Percentiles rank a stretch among this genome's conserved stretches.
phyloP scores from a whole-genome alignment of 2,888 invertebrate species.

The Furcula furcula region DNA sequence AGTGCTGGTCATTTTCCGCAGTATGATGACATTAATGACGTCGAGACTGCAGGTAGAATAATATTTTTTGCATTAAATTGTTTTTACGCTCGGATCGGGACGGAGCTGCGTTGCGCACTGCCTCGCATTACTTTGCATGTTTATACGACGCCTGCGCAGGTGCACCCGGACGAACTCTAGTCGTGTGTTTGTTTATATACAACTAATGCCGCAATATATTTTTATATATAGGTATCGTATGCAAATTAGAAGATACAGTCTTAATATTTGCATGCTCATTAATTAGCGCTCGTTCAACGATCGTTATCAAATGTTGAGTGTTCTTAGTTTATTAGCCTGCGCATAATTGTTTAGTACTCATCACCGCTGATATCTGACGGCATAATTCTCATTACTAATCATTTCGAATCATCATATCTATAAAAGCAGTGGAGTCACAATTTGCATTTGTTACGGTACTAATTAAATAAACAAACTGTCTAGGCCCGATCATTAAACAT shows the following conservation, averaged over 20 bases:
- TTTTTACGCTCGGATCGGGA: constrained; percentile 50
- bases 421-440: constrained; percentile 44
- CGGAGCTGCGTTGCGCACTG: constrained; percentile 33
- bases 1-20: constrained; percentile 75
- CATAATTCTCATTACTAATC: constrained; percentile 47
- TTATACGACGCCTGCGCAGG: constrained; percentile 46
- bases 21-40: constrained; percentile 71
- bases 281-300: constrained; percentile 25
- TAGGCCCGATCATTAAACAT: constrained; percentile 53
- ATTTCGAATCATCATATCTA: constrained; percentile 31
- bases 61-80: constrained; percentile 63
- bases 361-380: constrained; percentile 9
- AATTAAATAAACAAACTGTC: constrained; percentile 64
- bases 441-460: constrained; percentile 49
- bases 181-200: constrained; percentile 26
- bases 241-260: constrained; percentile 11
- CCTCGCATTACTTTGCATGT: constrained; percentile 51
- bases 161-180: constrained; percentile 18
- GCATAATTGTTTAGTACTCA: constrained; percentile 8
- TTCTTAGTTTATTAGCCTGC: constrained; percentile 15
- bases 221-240: no score
- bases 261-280: constrained; percentile 16
- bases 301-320: constrained; percentile 17
- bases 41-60: constrained; percentile 48
- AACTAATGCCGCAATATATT: constrained; percentile 24